Percentiles rank a stretch among this genome's conserved stretches.
Conservation (phyloP, 1,140 invertebrate species). For the Saxidomus purpurata region DNA sequence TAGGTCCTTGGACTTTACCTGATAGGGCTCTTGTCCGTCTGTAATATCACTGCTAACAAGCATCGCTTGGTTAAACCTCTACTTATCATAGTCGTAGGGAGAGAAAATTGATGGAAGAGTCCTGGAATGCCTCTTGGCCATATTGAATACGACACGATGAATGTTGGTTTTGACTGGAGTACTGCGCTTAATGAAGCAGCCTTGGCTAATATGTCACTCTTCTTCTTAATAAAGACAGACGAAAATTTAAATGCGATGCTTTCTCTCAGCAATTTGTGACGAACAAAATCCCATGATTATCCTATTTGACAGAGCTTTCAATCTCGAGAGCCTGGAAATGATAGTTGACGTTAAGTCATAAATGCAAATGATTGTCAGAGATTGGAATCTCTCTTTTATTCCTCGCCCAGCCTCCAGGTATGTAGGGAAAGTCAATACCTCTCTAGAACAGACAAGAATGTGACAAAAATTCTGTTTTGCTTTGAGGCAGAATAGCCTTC, state of each 20-base stretch:
- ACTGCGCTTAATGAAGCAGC: slow-evolving; percentile 59
- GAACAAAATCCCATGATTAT: slow-evolving; percentile 62
- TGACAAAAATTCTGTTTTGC: neutral
- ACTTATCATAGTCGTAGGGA: slow-evolving; percentile 28
- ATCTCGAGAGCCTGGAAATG: slow-evolving; percentile 52
- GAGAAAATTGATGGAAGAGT: slow-evolving; percentile 56
- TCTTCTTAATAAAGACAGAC: slow-evolving; percentile 57
- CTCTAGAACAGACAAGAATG: neutral
- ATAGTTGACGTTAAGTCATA: slow-evolving; percentile 62
- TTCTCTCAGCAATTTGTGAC: slow-evolving; percentile 55
- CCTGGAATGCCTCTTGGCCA: slow-evolving; percentile 43
- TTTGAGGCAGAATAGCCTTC: neutral
- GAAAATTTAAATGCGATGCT: neutral
- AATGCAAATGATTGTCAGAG: slow-evolving; percentile 49
- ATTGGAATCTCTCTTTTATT: slow-evolving; percentile 53
- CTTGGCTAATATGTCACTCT: slow-evolving; percentile 58
- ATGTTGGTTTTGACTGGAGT: slow-evolving; percentile 54
- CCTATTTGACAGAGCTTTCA: slow-evolving; percentile 52
- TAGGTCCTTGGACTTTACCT: slow-evolving; percentile 44
- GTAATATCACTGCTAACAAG: slow-evolving; percentile 38
- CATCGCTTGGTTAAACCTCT: slow-evolving; percentile 39
- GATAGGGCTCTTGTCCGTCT: neutral
- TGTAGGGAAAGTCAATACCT: slow-evolving; percentile 41
- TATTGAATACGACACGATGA: slow-evolving; percentile 60
- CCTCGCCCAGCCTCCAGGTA: slow-evolving; percentile 13